A percentile compares a stretch with the other conserved stretches of the same genome.
Evolutionary conservation across 2,797 vertebrate species (phyloP).

Genomic region (Oreonectes daqikongensis): DNA sequence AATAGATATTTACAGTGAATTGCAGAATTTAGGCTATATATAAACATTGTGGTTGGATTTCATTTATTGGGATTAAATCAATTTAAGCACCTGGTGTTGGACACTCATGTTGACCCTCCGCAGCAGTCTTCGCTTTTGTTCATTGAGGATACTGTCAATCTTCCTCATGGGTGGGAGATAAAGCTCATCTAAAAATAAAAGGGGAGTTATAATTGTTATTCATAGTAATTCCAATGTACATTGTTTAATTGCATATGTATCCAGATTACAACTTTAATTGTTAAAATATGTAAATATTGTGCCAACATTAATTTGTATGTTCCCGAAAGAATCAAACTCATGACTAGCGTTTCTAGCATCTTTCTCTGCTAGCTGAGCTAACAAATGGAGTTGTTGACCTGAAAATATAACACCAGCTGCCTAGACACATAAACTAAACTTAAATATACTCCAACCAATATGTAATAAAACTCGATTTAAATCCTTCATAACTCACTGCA

Average conservation of each 20-base stretch:
- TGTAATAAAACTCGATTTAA: neutral
- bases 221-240: neutral
- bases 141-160: slow-evolving; percentile 85
- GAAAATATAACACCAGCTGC: too few species aligned
- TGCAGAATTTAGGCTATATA: neutral
- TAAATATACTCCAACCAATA: too few species aligned
- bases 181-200: slow-evolving; percentile 78
- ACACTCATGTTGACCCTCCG: slow-evolving; percentile 82
- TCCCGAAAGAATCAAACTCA: too few species aligned
- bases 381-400: too few species aligned
- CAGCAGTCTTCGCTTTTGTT: slow-evolving; percentile 86
- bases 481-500: neutral
- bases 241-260: neutral
- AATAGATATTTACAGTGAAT: neutral
- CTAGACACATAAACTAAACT: too few species aligned
- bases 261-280: neutral
- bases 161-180: slow-evolving; percentile 91
- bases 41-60: neutral
- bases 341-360: too few species aligned
- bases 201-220: neutral
- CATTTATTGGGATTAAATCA: neutral
- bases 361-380: too few species aligned
- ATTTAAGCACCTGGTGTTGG: slow-evolving; percentile 79
- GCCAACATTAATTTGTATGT: too few species aligned
- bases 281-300: neutral